Percentiles rank a stretch among this genome's conserved stretches.
phyloP scores from a whole-genome alignment of 1,140 invertebrate species.

The Belonocnema kinseyi region DNA sequence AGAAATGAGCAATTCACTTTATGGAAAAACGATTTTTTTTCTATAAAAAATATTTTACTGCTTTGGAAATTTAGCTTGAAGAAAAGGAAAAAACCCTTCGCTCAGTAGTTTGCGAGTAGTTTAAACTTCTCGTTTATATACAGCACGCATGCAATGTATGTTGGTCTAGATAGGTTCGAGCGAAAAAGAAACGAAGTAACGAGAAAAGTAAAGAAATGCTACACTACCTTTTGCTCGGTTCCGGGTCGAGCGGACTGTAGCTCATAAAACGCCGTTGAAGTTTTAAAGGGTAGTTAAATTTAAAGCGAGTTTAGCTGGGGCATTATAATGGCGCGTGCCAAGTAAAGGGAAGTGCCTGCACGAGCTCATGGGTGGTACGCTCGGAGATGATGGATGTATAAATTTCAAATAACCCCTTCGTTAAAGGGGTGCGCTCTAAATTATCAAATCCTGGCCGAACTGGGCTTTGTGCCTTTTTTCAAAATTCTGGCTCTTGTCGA shows the following conservation, averaged over 20 bases:
- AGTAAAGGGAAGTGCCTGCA: conserved; percentile 48
- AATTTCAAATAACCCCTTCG: conserved; percentile 67
- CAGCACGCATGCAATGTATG: neutral
- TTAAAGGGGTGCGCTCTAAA: conserved; percentile 49
- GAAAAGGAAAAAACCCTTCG: too few relatives aligned
- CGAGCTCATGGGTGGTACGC: conserved; percentile 48
- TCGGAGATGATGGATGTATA: conserved; percentile 69
- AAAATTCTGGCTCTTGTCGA: conserved; percentile 44
- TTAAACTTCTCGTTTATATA: neutral
- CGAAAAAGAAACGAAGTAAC: neutral
- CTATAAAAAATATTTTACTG: too few relatives aligned
- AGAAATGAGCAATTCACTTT: too few relatives aligned
- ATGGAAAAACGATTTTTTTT: too few relatives aligned
- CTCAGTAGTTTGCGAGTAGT: neutral
- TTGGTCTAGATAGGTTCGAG: neutral
- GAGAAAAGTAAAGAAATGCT: neutral
- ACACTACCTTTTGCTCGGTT: neutral
- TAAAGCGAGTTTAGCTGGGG: conserved; percentile 62
- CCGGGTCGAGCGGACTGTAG: neutral
- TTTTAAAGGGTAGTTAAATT: conserved; percentile 71
- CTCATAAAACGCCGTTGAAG: conserved; percentile 46
- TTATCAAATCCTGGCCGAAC: conserved; percentile 14
- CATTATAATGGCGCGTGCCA: conserved; percentile 69
- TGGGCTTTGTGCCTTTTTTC: conserved; percentile 41
- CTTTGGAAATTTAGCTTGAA: too few relatives aligned